These are phyloP conservation scores for Ypsolopha sequella DNA, from an alignment of 2,888 invertebrate genomes.

Conservation along the genomic window DNA sequence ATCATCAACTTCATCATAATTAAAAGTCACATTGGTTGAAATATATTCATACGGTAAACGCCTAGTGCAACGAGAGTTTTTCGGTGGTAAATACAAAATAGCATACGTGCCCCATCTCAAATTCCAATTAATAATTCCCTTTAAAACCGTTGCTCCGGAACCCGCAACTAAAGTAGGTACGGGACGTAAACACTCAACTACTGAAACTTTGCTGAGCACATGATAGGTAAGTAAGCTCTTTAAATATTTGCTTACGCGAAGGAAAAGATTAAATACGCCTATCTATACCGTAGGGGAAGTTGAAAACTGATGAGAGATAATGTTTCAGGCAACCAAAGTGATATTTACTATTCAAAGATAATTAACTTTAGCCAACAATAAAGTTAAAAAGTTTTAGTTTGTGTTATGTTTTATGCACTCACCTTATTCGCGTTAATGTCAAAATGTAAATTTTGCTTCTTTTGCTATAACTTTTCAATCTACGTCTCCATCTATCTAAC, in stretches of 20 bases:
- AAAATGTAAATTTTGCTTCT: too few relatives aligned
- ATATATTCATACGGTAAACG: too few relatives aligned
- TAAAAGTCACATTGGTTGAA: too few relatives aligned
- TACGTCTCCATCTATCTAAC: too few relatives aligned
- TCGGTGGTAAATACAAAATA: neutral
- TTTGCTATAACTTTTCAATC: too few relatives aligned
- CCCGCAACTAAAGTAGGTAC: neutral
- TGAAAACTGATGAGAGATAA: neutral
- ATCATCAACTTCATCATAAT: too few relatives aligned
- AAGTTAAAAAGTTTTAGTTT: too few relatives aligned
- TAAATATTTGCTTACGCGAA: slow-evolving; percentile 12
- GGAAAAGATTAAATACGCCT: neutral
- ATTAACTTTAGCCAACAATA: neutral
- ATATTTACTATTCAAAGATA: neutral
- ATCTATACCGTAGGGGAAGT: neutral
- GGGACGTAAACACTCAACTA: slow-evolving; percentile 4
- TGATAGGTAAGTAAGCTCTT: slow-evolving; percentile 20
- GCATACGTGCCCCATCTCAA: neutral
- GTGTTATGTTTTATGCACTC: too few relatives aligned
- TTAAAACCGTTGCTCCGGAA: slow-evolving; percentile 16
- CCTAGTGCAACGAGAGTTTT: neutral
- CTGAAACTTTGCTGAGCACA: slow-evolving; percentile 12
- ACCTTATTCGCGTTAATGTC: too few relatives aligned
- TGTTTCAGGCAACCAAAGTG: neutral
- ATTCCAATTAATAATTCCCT: slow-evolving; percentile 19